Percentiles rank a stretch among this genome's conserved stretches.
Conservation (phyloP, 1,140 invertebrate genomes). For the Meloidogyne chitwoodi region DNA sequence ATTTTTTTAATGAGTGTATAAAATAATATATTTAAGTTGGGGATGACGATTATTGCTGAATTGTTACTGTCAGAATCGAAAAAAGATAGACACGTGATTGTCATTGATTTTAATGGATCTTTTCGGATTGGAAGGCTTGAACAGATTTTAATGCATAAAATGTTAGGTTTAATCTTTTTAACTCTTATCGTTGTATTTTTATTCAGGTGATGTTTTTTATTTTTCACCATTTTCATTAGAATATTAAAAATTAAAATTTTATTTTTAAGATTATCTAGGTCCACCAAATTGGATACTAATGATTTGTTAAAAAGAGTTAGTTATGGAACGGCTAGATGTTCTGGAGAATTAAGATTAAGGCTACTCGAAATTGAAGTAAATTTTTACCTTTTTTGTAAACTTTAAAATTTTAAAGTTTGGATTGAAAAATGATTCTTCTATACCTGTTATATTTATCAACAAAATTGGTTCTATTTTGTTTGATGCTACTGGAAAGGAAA, state of each 20-base stretch:
- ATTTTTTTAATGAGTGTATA: not conserved
- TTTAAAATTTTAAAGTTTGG: not conserved
- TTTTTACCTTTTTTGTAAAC: not conserved
- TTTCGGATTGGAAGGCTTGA: slow-evolving; percentile 1
- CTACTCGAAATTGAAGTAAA: not conserved
- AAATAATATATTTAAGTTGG: not conserved
- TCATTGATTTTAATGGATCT: slow-evolving; percentile 15
- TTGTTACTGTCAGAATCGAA: slow-evolving; percentile 7
- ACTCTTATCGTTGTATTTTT: no score
- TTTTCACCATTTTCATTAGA: no score
- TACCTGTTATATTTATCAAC: slow-evolving; percentile 11
- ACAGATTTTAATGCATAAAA: slow-evolving; percentile 6
- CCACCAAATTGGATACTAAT: not conserved
- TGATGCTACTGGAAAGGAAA: not conserved
- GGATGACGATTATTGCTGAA: slow-evolving; percentile 16
- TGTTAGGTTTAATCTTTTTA: not conserved
- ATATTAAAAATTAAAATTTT: not conserved
- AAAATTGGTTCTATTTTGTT: slow-evolving; percentile 17
- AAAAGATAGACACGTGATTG: not conserved
- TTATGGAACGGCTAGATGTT: not conserved
- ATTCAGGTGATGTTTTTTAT: no score
- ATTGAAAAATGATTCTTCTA: not conserved
- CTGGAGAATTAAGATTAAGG: not conserved
- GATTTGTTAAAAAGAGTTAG: not conserved
- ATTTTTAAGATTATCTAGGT: not conserved